Base-by-base conservation (phyloP, 2,113 vertebrate genomes). In the Oncorhynchus tshawytscha region DNA sequence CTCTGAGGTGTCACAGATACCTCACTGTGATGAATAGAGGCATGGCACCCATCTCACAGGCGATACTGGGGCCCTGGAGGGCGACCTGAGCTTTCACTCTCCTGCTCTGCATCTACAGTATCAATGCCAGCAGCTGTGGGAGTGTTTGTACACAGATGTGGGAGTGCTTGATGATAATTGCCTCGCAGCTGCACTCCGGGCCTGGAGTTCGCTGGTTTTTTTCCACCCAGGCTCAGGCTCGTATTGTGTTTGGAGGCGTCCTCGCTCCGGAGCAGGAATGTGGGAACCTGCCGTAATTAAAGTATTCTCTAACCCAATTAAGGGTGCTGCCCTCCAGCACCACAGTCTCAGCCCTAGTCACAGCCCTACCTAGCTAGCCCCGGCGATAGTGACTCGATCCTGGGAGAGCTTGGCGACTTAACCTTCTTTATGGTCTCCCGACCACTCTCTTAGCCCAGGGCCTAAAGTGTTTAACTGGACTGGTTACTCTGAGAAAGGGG, bases 141-240 rank as follows among this genome's bases (percentile, higher is more conserved):
- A 87, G 89, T 92, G 92, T 93, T 93, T 92, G 91, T 92, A 92
- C 92, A 92, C 93, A 93, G 90, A 93, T 92, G 91, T 87, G 84
- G 83, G 79, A 85, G 77, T 90, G 82, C 88, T 90, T 88, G 85
- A 91, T 90, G 88, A 87, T 92, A 92, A 93, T 91, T 91, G 79
- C 90, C 89, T 86, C 25, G 83, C 91, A 93, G 93, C 91, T 94
- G 93, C 90, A 81, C 88, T 90, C 78, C 34, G 62, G 74, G 78
- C 75, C 74, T 76, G 78, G 81, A 85, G 77, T 78, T 81, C 69
- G 15, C 1, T 22, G 6, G 57, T 72, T 49, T 64, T 29, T 59
- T 48, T 48, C 66, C 22, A 57, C 66, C 65, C 59, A 54, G 51
- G 13, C 62, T 71, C 73, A 76, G 34, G 85, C 74, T 89, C 78